Base-by-base conservation (phyloP, 2,113 vertebrate genomes). In the Gallinago undulata region DNA sequence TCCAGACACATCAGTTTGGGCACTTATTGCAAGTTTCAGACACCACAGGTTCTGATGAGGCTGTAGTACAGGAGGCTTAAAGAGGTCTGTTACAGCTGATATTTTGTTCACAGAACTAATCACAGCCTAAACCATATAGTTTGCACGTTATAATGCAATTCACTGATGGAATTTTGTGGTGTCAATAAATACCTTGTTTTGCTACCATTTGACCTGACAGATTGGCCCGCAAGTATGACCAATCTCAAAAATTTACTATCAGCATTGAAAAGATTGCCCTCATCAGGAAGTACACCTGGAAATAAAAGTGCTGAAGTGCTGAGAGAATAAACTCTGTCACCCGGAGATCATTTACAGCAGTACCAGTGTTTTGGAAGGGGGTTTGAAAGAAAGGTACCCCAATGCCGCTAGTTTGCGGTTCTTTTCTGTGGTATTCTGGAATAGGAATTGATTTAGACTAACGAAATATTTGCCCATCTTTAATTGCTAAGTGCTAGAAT, bases 371-470 rank as follows among this genome's bases (percentile, higher is more conserved):
- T 83, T n/a, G 25, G 30, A 13, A n/a, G 22, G 19, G 21, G 19
- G 24, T 14, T 85, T 23, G 78, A 55, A 79, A 56, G 48, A 48
- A 85, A 39, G 56, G 31, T 18, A 27, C 45, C 48, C 16, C 55
- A 22, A 0, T 1, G 25, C 25, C 8, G 2, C 27, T 35, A 9
- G 5, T 11, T 63, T 19, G 23, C 23, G 53, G 21, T 9, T 1
- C 8, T 35, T 51, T 9, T 57, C 28, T 22, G 13, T 10, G 28
- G 9, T 10, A 30, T 19, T 68, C 37, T 19, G 63, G 23, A 57
- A n/a, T 1, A 64, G 73, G 39, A 80, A 35, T 4, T 9, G 35
- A 18, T 53, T 39, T 6, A 59, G 7, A 5, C 13, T 19, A 45
- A 50, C 9, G n/a, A 89, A 57, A 30, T 39, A 8, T 69, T 68